Conservation (phyloP, 2,888 invertebrate species). For the Ceriagrion tenellum region DNA sequence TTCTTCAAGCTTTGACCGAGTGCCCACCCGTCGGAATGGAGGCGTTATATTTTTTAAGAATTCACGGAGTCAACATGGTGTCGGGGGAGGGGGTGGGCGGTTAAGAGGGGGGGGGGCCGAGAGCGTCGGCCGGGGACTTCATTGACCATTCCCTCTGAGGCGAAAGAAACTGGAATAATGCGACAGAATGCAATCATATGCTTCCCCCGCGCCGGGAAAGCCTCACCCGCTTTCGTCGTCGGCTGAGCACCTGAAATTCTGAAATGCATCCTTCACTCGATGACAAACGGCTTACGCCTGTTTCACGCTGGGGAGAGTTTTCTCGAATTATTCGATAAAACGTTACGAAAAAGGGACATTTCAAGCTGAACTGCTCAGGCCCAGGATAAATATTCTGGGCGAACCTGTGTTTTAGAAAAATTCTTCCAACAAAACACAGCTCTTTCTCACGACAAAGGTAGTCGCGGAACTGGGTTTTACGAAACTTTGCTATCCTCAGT, state of each 20-base stretch:
- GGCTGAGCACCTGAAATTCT: neutral
- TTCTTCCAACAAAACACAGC: too few relatives aligned
- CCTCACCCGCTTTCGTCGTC: neutral
- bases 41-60: constrained; percentile 48
- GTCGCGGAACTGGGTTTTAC: too few relatives aligned
- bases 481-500: too few relatives aligned
- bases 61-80: constrained; percentile 14
- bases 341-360: neutral
- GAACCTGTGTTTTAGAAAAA: neutral
- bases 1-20: constrained; percentile 49
- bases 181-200: neutral
- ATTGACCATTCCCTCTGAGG: neutral
- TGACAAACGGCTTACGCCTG: neutral
- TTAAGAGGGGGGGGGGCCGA: neutral
- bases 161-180: neutral
- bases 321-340: neutral
- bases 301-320: neutral
- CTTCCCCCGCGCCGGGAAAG: neutral
- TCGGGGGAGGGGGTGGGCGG: neutral
- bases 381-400: neutral
- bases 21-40: neutral
- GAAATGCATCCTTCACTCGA: neutral
- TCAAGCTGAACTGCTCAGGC: neutral
- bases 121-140: neutral
- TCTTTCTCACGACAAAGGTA: too few relatives aligned